A percentile compares a stretch with the other conserved stretches of the same genome.
Conservation (phyloP, 2,888 invertebrate species). For the Ormyrus labotus region DNA sequence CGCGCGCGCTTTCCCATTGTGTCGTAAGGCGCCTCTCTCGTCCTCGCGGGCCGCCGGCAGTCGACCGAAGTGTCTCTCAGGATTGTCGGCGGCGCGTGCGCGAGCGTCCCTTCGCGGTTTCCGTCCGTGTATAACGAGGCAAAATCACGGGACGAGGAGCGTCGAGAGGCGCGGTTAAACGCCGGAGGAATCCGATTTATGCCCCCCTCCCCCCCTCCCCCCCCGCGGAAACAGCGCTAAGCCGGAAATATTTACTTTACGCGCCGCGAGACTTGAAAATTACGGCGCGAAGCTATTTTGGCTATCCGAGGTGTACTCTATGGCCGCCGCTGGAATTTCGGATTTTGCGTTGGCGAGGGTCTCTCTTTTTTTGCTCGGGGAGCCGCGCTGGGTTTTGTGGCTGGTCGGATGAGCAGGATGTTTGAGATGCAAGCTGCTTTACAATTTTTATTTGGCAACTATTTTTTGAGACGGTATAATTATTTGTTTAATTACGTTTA, state of each 20-base stretch:
- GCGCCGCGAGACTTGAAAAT: conserved; percentile 17
- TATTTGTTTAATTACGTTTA: too few species aligned
- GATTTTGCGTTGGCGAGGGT: too few species aligned
- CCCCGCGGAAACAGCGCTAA: background rate
- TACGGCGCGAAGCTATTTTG: conserved; percentile 17
- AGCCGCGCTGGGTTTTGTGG: too few species aligned
- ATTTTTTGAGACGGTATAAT: too few species aligned
- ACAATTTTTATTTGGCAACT: too few species aligned
- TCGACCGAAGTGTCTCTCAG: conserved; percentile 44
- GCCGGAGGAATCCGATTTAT: conserved; percentile 35
- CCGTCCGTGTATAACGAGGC: background rate
- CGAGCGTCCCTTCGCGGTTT: background rate
- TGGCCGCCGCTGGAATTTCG: too few species aligned
- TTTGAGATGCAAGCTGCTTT: too few species aligned
- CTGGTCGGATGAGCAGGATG: too few species aligned
- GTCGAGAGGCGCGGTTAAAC: background rate
- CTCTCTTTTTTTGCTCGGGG: too few species aligned
- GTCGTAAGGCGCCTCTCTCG: background rate
- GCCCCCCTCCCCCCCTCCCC: background rate
- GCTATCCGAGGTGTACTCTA: background rate
- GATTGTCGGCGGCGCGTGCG: conserved; percentile 17
- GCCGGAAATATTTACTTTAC: conserved; percentile 35
- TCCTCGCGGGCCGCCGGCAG: background rate
- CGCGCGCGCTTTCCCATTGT: background rate
- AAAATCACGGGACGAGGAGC: conserved; percentile 21